phyloP scores from a whole-genome alignment of 1,140 invertebrate species.

The Camponotus pennsylvanicus region DNA sequence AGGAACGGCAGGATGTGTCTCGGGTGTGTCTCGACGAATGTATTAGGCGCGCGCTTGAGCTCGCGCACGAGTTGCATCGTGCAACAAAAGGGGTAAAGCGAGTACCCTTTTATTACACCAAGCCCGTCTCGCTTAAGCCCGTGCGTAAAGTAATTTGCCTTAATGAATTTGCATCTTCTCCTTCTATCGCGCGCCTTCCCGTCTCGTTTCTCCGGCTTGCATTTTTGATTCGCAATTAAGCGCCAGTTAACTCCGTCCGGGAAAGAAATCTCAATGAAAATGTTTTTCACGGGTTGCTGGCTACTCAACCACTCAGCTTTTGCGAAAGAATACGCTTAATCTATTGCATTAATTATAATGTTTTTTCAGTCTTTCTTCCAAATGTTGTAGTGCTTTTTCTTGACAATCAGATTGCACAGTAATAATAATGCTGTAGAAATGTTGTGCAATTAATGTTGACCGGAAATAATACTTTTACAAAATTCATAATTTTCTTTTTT shows the following conservation, averaged over 20 bases:
- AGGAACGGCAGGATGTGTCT: conserved; percentile 59
- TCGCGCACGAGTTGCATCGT: conserved; percentile 69
- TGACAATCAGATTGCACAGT: background rate
- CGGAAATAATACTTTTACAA: background rate
- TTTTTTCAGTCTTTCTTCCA: background rate
- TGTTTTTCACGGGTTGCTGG: conserved; percentile 23
- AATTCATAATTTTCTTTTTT: conserved; percentile 3
- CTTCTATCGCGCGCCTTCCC: conserved; percentile 38
- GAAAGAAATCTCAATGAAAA: conserved; percentile 52
- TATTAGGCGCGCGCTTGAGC: conserved; percentile 77
- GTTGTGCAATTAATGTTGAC: background rate
- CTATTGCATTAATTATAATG: conserved; percentile 36
- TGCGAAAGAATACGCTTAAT: conserved; percentile 30
- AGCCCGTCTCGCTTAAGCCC: conserved; percentile 69
- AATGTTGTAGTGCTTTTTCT: background rate
- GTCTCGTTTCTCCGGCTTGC: conserved; percentile 40
- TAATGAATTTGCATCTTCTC: conserved; percentile 73
- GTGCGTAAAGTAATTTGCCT: conserved; percentile 74
- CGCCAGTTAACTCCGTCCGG: conserved; percentile 30
- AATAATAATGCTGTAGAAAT: background rate
- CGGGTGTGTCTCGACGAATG: conserved; percentile 66
- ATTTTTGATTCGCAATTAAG: conserved; percentile 59
- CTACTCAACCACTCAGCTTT: conserved; percentile 30
- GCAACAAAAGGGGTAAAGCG: conserved; percentile 77
- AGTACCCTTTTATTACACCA: conserved; percentile 75